Evolutionary conservation across 2,888 invertebrate genomes (phyloP).

Genomic region (Pediacus dermestoides): DNA sequence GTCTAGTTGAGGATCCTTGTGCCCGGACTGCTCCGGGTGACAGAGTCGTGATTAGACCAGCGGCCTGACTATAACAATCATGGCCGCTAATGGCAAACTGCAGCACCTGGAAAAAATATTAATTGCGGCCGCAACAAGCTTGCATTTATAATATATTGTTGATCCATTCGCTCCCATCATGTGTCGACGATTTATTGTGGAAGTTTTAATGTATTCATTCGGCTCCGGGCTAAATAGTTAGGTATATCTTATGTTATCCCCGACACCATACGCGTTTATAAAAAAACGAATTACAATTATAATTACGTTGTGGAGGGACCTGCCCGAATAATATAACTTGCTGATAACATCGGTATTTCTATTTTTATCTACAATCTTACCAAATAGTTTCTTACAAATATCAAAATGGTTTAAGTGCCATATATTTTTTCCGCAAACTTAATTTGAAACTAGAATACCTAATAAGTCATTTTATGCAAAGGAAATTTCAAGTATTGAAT

Average conservation of each 20-base stretch:
- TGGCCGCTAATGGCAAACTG: constrained; percentile 26
- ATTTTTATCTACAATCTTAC: no score
- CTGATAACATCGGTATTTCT: constrained; percentile 24
- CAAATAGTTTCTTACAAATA: no score
- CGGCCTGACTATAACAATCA: constrained; percentile 18
- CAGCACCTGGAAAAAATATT: constrained; percentile 34
- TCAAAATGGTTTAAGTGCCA: no score
- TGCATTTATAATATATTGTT: constrained; percentile 46
- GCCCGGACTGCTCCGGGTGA: constrained; percentile 39
- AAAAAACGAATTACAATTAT: constrained; percentile 43
- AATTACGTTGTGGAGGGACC: constrained; percentile 45
- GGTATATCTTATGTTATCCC: constrained; percentile 40
- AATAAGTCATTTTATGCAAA: no score
- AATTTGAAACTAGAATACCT: no score
- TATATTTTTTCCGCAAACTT: no score
- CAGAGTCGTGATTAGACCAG: constrained; percentile 42
- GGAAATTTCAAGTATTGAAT: no score
- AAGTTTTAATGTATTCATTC: constrained; percentile 49
- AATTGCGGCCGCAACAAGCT: constrained; percentile 39
- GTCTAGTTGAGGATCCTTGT: no score
- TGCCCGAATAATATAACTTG: constrained; percentile 31
- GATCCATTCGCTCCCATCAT: constrained; percentile 45
- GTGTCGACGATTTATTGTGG: constrained; percentile 48
- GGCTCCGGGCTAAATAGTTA: constrained; percentile 43
- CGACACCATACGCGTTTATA: no score